Percentiles rank a stretch among this genome's conserved stretches.
Evolutionary conservation across 1,140 invertebrate genomes (phyloP).

Genomic region (Callitettix versicolor): DNA sequence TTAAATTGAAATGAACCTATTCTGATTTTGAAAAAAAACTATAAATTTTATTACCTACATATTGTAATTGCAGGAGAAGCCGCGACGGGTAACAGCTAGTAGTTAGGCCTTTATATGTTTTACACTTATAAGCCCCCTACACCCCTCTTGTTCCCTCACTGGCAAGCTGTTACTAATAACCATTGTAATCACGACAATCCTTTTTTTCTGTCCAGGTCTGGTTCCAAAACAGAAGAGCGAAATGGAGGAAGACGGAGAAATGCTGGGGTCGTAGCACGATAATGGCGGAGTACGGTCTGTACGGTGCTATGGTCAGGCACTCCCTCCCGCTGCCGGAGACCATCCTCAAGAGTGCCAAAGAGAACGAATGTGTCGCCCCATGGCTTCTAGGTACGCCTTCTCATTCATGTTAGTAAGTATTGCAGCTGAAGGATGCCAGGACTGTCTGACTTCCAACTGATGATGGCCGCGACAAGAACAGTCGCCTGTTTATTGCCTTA

Average conservation of each 20-base stretch:
- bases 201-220: slow-evolving; percentile 73
- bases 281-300: slow-evolving; percentile 98
- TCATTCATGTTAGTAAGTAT: slow-evolving; percentile 12
- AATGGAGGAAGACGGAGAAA: slow-evolving; percentile 98
- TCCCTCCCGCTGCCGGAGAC: slow-evolving; percentile 94
- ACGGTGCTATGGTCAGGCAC: slow-evolving; percentile 97
- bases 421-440: not conserved
- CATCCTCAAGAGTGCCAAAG: slow-evolving; percentile 91
- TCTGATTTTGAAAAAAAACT: too few relatives aligned
- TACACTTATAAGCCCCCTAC: too few relatives aligned
- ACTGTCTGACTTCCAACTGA: not conserved
- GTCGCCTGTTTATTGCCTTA: too few relatives aligned
- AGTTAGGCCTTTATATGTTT: too few relatives aligned
- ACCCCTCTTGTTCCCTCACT: too few relatives aligned
- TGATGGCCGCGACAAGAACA: too few relatives aligned
- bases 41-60: too few relatives aligned
- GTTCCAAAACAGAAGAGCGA: slow-evolving; percentile 96
- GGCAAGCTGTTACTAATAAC: too few relatives aligned
- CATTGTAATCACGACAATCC: too few relatives aligned
- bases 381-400: slow-evolving; percentile 84
- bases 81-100: too few relatives aligned
- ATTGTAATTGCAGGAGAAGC: too few relatives aligned
- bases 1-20: too few relatives aligned
- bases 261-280: slow-evolving; percentile 98
- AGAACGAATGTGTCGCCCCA: slow-evolving; percentile 88